Evolutionary conservation across 1,140 invertebrate genomes (phyloP), one percentile per base, ranked within the genome.

Genomic region (Stenopsyche tienmushanensis): DNA sequence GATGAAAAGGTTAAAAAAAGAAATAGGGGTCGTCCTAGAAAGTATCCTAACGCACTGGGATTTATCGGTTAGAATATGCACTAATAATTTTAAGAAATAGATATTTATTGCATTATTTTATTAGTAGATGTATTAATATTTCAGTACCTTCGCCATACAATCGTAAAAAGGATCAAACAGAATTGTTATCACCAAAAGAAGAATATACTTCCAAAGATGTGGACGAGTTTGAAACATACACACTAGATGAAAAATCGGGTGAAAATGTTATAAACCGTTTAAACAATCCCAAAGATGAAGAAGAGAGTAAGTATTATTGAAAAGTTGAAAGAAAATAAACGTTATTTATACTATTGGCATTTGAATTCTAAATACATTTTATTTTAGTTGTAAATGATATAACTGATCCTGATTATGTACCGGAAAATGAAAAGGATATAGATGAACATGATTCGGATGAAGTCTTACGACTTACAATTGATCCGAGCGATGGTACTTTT

Each of bases 11-110:
- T 13, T 34, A 29, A 34, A 21, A 26, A 21, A 8, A 5, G 47
- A 21, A 26, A 74, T 71, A 41, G 79, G 49, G 80, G 80, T 3
- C 68, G 80, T 2, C 80, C 80, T 3, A 70, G 80, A 49, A 81
- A 81, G 45, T 81, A 81, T 72, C 78, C 78, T 8, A 78, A 81
- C 73, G 75, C 77, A 54, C 75, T 77, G 17, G 80, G 80, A 18
- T 72, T 76, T 53, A 81, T 81, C 55, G 74, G 80, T 81, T 72
- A 69, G 70, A 62, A 49, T 52, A 24, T 1, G 18, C 23, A 49
- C 18, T 2, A 49, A 49, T 2, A 5, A 10, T 20, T 49, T 49
- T 5, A 44, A 44, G 18, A 44, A 44, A 13, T 15, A 44, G 18
- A 15, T 3, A 44, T 44, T 3, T 3, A 44, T 13, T 44, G n/a